Conservation (phyloP, 2,797 vertebrate genomes). For the Platalea minor region DNA sequence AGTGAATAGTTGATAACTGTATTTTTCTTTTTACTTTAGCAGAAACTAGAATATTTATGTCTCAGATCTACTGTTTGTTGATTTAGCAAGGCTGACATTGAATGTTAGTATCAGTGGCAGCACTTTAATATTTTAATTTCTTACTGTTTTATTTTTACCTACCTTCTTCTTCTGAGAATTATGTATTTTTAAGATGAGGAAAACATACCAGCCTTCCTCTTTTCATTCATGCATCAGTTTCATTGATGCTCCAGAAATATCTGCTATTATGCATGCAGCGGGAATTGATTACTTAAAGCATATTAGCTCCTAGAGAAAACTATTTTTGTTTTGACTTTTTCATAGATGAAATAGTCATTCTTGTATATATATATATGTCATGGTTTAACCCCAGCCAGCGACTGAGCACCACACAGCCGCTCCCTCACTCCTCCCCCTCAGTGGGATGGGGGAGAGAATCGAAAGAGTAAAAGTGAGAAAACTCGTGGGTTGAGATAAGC, state of each 20-base stretch:
- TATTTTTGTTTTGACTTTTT: neutral
- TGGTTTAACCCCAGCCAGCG: too few species aligned
- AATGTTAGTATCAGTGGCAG: neutral
- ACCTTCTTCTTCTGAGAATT: neutral
- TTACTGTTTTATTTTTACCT: neutral
- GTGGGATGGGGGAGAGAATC: too few species aligned
- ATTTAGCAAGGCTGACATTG: neutral
- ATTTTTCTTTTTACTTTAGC: neutral
- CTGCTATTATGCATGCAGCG: neutral
- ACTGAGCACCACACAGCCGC: too few species aligned
- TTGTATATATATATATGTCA: neutral
- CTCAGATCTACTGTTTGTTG: neutral
- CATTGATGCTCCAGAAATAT: neutral
- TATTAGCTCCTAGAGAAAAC: neutral
- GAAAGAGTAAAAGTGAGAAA: too few species aligned
- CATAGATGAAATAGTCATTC: neutral
- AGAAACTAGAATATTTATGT: neutral
- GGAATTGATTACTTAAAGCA: neutral
- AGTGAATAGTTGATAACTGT: rapidly evolving
- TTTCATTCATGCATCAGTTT: neutral
- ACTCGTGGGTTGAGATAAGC: too few species aligned
- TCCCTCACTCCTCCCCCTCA: too few species aligned
- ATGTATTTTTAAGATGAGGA: neutral
- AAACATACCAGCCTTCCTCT: neutral
- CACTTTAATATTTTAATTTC: neutral